Base-by-base conservation (phyloP, 2,797 vertebrate genomes). In the Iguana delicatissima region DNA sequence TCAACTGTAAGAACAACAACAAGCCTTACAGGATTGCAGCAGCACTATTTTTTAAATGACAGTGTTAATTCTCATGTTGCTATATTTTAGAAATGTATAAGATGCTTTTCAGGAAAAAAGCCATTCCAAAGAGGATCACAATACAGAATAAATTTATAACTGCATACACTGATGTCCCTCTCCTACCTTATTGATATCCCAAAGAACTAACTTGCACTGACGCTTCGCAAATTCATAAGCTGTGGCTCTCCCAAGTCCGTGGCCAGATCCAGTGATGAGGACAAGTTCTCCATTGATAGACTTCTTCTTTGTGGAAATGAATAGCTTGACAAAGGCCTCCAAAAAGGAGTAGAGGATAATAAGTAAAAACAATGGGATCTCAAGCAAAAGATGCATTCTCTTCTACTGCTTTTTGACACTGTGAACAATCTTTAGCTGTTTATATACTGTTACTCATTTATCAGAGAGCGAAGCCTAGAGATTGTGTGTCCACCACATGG, bases 141-240 rank as follows among this genome's bases (percentile, higher is more conserved):
- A 35, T 57, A 22, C 6, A 35, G n/a, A 82, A 22, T 7, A 82
- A 57, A 29, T 59, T 20, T 22, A 20, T 20, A 20, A 82, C 9
- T 59, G 32, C 52, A 81, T 57, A 20, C 32, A 59, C 2, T 20
- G 80, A 9, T 57, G 10, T n/a, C 0, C 69, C n/a, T 57, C 20
- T 0, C 74, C 95, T 96, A 97, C 97, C 97, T 97, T 96, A 74
- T 96, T 96, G 89, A 97, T 95, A 90, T 97, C 97, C 97, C 97
- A 97, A 72, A 97, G 94, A n/a, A 97, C 95, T 91, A 97, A 86
- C 8, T 90, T 94, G 95, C 93, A 93, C 5, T 94, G 93, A 8
- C 90, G 96, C 93, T 91, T 96, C 32, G 97, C 97, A 90, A 97
- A 97, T 92, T 97, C 95, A 2, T 91, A 91, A 84, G 97, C 97